Base-by-base conservation (phyloP, 2,888 invertebrate species). In the Drosophila macrospina region DNA sequence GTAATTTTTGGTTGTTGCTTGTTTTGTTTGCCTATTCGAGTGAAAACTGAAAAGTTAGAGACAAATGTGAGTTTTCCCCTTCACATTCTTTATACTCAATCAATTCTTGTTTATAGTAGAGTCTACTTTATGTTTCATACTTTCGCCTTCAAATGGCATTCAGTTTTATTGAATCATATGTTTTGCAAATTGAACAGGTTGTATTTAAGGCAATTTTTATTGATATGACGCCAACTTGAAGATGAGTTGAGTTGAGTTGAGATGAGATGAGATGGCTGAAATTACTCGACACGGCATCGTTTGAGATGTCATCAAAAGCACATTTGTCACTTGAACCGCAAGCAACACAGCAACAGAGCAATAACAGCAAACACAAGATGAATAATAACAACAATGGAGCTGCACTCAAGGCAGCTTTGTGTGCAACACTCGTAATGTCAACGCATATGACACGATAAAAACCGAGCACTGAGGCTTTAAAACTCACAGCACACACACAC, bases 271-370 rank as follows among this genome's bases (percentile, higher is more conserved):
- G 42, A 34, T 44, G 24, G 5, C 13, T 15, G 5, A 42, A 7
- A 52, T 52, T 20, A n/a, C 16, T 32, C 20, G 20, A 54, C 41
- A 54, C 41, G 7, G 51, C 28, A 4, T 36, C 70, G 60, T 76
- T 86, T 76, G 71, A 77, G 74, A 78, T 76, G 78, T 66, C 87
- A 82, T 84, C 87, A 84, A 80, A 87, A 85, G 73, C 63, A 76
- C 87, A 87, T 84, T 85, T 85, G 80, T 62, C 61, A 63, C 48
- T 24, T 64, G 42, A 51, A 11, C 34, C 16, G 45, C 55, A 65
- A 60, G 26, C 30, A 48, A 30, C 45, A 68, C 51, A 60, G 69
- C 62, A 64, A 11, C 41, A 20, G 66, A 54, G 54, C 41, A 59
- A 59, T 47, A 63, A 68, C 66, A 56, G 74, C 20, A 56, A 47